These are phyloP conservation scores for Montifringilla adamsi DNA, from an alignment of 2,113 vertebrate genomes.

Conservation along the genomic window DNA sequence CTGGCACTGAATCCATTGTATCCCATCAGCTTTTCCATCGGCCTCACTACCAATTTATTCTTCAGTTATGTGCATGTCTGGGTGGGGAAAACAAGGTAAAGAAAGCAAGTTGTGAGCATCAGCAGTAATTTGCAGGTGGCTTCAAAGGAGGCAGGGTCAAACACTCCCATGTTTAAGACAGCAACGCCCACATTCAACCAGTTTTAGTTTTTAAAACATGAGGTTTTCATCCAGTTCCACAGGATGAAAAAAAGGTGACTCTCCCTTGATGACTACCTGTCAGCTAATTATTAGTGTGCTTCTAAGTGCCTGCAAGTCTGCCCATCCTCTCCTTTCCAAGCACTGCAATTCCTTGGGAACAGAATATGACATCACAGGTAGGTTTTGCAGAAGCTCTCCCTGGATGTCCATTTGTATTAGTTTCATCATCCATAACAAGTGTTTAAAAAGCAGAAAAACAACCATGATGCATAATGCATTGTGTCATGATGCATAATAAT, in stretches of 20 bases:
- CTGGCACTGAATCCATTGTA: background rate
- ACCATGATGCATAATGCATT: constrained; percentile 67
- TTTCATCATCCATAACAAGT: constrained; percentile 62
- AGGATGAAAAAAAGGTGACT: background rate
- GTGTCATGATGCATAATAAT: constrained; percentile 71
- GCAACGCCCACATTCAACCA: background rate
- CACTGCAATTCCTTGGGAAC: background rate
- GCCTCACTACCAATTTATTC: background rate
- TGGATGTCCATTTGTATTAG: constrained; percentile 62
- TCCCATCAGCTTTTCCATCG: background rate
- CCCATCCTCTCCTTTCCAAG: background rate
- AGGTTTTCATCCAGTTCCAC: background rate
- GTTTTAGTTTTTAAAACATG: background rate
- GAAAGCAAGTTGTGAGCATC: background rate
- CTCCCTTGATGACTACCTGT: constrained; percentile 11
- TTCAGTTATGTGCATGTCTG: background rate
- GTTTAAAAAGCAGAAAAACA: constrained; percentile 72
- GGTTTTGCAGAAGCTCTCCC: background rate
- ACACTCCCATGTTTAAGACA: background rate
- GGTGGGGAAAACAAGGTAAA: background rate
- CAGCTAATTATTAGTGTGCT: constrained; percentile 30
- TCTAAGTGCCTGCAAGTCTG: background rate
- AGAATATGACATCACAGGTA: constrained; percentile 62
- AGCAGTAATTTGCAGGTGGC: background rate
- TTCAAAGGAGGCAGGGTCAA: background rate